Evolutionary conservation across 2,888 invertebrate species (phyloP), one percentile per base, ranked within the genome.

Genomic region (Eremobia ochroleuca): DNA sequence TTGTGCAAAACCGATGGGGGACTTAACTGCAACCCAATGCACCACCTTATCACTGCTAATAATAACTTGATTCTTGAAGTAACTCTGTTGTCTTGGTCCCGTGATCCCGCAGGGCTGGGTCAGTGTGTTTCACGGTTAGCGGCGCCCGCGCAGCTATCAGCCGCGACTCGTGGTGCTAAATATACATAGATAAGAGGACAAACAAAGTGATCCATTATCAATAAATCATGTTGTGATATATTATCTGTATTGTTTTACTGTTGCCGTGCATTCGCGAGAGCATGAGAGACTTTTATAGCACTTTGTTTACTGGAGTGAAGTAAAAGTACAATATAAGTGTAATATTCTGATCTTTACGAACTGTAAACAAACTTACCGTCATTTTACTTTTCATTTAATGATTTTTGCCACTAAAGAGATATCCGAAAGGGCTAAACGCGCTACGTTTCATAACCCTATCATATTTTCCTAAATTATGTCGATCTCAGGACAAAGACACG

Each of bases 121-220:
- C 87, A 83, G 70, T 83, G 67, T 77, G 83, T 86, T 73, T 37
- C 62, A 49, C 68, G 74, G 86, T 66, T 70, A 72, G 37, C 55
- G 62, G 70, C 77, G 76, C 69, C 61, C 25, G 52, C 58, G 79
- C 73, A 71, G 49, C 59, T 78, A 83, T 72, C 82, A 65, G 70
- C 34, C 31, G 6, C 37, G 9, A 21, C 82, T 65, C 82, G 59
- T 69, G 76, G n/a, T 46, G 64, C 72, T 71, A 72, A 64, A 59
- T 59, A 37, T 0, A 0, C 9, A 76, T 73, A 77, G 58, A 40
- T 13, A 15, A 49, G 55, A 40, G 52, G 59, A 79, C 79, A 70
- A 82, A 71, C 71, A 66, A 46, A 43, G 34, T 15, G 55, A 40
- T 49, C 5, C 58, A 64, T 61, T 58, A 66, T 61, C 84, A 71